phyloP scores from a whole-genome alignment of 2,888 invertebrate genomes.

The Heliconius sara region DNA sequence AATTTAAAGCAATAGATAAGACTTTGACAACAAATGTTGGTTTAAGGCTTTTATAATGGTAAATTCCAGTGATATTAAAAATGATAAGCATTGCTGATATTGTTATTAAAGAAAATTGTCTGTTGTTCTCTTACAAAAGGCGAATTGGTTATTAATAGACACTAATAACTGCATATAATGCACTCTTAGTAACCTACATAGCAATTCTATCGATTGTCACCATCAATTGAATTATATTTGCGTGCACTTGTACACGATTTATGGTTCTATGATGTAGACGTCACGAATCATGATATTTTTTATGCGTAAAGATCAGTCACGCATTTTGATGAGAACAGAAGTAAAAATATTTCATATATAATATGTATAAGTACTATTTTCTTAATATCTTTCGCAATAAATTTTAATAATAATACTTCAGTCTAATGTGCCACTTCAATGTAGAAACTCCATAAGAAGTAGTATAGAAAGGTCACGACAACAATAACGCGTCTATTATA shows the following conservation, averaged over 20 bases:
- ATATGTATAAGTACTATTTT: neutral
- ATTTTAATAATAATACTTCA: neutral
- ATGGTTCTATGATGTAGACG: constrained; percentile 3
- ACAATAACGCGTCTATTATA: neutral
- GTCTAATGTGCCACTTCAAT: neutral
- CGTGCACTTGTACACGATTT: constrained; percentile 7
- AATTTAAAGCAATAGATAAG: neutral
- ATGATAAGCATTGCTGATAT: neutral
- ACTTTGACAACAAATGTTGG: neutral
- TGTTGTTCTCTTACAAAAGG: neutral
- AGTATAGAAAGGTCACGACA: constrained; percentile 4
- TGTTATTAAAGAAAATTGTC: neutral
- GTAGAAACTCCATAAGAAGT: neutral
- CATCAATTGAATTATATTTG: constrained; percentile 34
- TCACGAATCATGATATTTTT: neutral
- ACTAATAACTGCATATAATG: neutral
- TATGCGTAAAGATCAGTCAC: neutral
- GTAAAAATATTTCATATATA: neutral
- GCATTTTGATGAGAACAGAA: neutral
- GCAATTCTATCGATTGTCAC: constrained; percentile 25
- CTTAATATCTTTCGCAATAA: neutral
- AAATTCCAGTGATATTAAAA: neutral
- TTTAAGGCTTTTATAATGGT: neutral
- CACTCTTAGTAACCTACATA: constrained; percentile 19
- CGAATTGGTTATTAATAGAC: neutral